Evolutionary conservation across 2,113 vertebrate genomes (phyloP).

Genomic region (Otolemur garnettii): DNA sequence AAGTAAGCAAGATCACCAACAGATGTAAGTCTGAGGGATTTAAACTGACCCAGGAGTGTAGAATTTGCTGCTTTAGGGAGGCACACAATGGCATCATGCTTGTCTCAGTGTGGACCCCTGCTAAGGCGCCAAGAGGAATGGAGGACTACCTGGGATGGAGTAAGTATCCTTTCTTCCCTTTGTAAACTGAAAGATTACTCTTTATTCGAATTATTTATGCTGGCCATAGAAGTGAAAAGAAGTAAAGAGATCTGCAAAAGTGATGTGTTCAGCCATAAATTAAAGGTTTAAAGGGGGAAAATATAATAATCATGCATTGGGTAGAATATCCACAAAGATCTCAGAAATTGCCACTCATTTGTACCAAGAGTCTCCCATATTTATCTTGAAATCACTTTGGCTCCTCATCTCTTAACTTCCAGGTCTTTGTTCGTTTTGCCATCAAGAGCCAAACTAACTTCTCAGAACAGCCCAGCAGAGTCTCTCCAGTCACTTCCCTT

Average conservation of each 20-base stretch:
- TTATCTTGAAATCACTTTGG: background rate
- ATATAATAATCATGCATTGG: background rate
- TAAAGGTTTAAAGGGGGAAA: background rate
- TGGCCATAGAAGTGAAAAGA: background rate
- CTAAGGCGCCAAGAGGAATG: background rate
- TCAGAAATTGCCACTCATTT: background rate
- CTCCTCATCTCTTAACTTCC: background rate
- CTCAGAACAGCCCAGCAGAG: background rate
- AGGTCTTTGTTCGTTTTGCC: slow-evolving; percentile 2
- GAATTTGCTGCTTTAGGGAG: background rate
- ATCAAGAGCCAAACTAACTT: background rate
- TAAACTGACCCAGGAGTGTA: background rate
- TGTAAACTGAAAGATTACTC: background rate
- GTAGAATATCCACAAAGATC: background rate
- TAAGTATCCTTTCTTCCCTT: background rate
- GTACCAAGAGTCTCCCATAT: background rate
- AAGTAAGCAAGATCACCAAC: background rate
- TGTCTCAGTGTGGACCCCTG: background rate
- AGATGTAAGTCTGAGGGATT: background rate
- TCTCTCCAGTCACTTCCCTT: background rate
- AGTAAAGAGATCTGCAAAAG: background rate
- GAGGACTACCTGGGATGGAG: background rate
- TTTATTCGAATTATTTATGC: background rate
- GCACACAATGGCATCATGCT: background rate
- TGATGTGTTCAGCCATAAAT: background rate